A percentile compares a stretch with the other conserved stretches of the same genome.
These are phyloP conservation scores for Hyles euphorbiae DNA, from an alignment of 1,140 invertebrate genomes.

Conservation along the genomic window DNA sequence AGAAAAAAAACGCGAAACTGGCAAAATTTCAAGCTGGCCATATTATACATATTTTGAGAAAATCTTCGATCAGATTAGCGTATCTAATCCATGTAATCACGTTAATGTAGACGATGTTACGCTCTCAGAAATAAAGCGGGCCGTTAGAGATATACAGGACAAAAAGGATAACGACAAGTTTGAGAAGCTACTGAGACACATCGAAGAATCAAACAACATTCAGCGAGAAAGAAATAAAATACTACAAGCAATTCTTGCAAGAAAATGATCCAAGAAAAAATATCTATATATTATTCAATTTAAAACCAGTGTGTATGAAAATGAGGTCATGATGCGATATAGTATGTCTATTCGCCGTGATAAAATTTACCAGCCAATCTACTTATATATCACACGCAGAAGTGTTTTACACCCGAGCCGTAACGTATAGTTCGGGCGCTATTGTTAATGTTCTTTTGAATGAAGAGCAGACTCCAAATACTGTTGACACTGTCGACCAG, in stretches of 20 bases:
- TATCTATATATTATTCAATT: neutral
- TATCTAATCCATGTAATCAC: conserved; percentile 20
- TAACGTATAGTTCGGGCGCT: too few relatives aligned
- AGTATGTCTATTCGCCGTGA: too few relatives aligned
- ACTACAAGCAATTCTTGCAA: conserved; percentile 48
- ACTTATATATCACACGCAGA: too few relatives aligned
- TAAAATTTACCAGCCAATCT: too few relatives aligned
- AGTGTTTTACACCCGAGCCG: too few relatives aligned
- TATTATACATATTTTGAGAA: conserved; percentile 62
- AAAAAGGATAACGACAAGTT: conserved; percentile 51
- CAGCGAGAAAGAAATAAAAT: conserved; percentile 65
- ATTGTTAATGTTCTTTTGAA: too few relatives aligned
- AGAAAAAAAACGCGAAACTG: conserved; percentile 44
- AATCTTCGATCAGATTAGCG: conserved; percentile 46
- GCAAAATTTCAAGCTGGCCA: conserved; percentile 51
- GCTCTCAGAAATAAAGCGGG: conserved; percentile 44
- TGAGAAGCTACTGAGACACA: conserved; percentile 43
- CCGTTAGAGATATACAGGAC: conserved; percentile 39
- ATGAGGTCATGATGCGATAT: too few relatives aligned
- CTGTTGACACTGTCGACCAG: too few relatives aligned
- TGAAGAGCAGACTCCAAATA: too few relatives aligned
- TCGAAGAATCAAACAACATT: conserved; percentile 62
- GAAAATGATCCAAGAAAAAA: conserved; percentile 17
- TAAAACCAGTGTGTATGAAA: too few relatives aligned
- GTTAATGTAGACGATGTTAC: conserved; percentile 31